A percentile compares a stretch with the other conserved stretches of the same genome.
Evolutionary conservation across 2,888 invertebrate genomes (phyloP).

Genomic region (Cyclophora punctaria): DNA sequence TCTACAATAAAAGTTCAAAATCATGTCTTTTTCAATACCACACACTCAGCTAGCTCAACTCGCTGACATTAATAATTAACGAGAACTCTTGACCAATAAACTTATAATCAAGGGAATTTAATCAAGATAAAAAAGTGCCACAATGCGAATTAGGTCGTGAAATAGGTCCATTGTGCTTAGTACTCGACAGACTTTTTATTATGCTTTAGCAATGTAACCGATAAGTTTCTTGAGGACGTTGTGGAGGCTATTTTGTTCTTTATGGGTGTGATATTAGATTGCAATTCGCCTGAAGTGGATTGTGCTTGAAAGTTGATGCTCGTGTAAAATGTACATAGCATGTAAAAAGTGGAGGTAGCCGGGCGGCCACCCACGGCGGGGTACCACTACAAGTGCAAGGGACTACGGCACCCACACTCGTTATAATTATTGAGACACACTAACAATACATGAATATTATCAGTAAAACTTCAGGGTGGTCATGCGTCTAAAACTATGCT

Average conservation of each 20-base stretch:
- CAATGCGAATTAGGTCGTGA: constrained; percentile 63
- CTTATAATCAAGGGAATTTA: constrained; percentile 10
- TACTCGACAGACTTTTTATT: constrained; percentile 48
- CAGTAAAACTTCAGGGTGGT: too few species aligned
- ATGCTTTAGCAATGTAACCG: constrained; percentile 12
- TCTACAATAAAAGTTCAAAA: too few species aligned
- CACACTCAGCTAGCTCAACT: too few species aligned
- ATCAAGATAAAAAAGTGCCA: constrained; percentile 36
- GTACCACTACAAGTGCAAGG: too few species aligned
- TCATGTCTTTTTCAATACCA: too few species aligned
- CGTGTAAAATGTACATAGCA: constrained; percentile 45
- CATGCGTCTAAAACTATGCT: too few species aligned
- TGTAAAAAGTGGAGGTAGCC: constrained; percentile 49
- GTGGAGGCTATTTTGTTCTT: too few species aligned
- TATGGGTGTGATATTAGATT: constrained; percentile 23
- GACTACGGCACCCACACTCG: too few species aligned
- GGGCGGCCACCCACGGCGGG: constrained; percentile 54
- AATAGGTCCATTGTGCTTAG: constrained; percentile 63
- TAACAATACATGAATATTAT: too few species aligned
- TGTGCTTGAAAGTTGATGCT: constrained; percentile 52
- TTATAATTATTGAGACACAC: too few species aligned
- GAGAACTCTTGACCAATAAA: not conserved
- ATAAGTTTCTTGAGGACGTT: constrained; percentile 35
- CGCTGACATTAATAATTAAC: not conserved
- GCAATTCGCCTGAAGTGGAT: constrained; percentile 39